Evolutionary conservation across 1,140 invertebrate genomes (phyloP), one percentile per base, ranked within the genome.

Genomic region (Danaus plexippus): DNA sequence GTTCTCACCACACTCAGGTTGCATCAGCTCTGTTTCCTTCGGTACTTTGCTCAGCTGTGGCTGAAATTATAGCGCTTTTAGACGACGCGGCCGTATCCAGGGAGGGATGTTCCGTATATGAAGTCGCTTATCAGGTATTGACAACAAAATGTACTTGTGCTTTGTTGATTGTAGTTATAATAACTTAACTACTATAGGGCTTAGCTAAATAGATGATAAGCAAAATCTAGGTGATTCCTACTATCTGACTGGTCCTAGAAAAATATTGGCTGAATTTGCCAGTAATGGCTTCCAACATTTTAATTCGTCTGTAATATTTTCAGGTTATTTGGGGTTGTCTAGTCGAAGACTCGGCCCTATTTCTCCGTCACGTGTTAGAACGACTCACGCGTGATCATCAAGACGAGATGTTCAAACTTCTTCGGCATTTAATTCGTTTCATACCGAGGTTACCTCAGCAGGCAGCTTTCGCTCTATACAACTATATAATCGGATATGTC

Each of bases 401-500:
- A 88, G 97, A 98, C 72, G 91, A 97, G 54, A 96, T 99, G 92
- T 95, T 99, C 72, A 97, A 98, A 85, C 90, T 95, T 10, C 80
- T 99, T 7, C 88, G 98, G 6, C 97, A 98, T 72, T 88, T 99
- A 1, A 95, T 99, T 12, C 90, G 97, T 56, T 97, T 97, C 80
- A 94, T 99, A 55, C 95, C 95, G 4, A 92, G 96, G 56, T 81
- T 99, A 42, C 98, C 98, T 0, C 96, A 98, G 63, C 98, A 99
- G 85, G 97, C 98, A 7, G 98, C 98, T 1, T 99, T 98, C 87
- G 95, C 96, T n/a, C 83, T 99, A 0, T 98, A 99, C 81, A 99
- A 99, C 89, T 99, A 99, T 68, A 94, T 99, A 61, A 98, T 99
- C 73, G 98, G 98, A 11, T 99, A 98, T 75, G 95, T 99, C 1